Conservation (phyloP, 2,113 vertebrate species). For the Crocuta crocuta region DNA sequence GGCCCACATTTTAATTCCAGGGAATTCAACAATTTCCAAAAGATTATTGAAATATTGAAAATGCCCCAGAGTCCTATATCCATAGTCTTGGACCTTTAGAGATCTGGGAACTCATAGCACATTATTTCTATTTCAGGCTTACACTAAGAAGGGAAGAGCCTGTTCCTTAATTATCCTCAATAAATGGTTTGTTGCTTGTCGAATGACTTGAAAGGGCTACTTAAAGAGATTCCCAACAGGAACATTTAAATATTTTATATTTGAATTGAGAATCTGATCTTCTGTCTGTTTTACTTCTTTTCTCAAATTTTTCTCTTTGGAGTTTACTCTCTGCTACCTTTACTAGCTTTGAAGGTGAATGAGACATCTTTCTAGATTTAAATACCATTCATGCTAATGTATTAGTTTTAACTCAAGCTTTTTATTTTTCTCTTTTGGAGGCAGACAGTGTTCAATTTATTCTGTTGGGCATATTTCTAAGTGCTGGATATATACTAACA, state of each 20-base stretch:
- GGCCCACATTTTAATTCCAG: background rate
- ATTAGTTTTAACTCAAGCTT: constrained; percentile 9
- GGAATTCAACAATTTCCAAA: background rate
- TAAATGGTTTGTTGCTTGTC: background rate
- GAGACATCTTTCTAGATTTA: background rate
- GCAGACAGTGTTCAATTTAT: background rate
- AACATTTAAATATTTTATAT: background rate
- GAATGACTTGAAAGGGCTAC: constrained; percentile 3
- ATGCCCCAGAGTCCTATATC: background rate
- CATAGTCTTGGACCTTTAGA: background rate
- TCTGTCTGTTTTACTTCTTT: background rate
- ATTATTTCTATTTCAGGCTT: background rate
- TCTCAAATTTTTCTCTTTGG: constrained; percentile 34
- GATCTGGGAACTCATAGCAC: background rate
- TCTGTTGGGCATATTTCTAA: background rate
- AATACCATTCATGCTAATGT: background rate
- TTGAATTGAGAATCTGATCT: background rate
- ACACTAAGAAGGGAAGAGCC: background rate
- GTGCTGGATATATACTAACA: background rate
- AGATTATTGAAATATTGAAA: background rate
- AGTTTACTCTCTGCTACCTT: background rate
- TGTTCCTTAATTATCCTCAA: background rate
- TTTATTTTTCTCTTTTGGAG: background rate
- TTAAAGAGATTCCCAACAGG: background rate
- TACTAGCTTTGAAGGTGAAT: background rate